Percentiles rank a stretch among this genome's conserved stretches.
phyloP scores from a whole-genome alignment of 2,888 invertebrate genomes.

The Drosophila neotestacea region DNA sequence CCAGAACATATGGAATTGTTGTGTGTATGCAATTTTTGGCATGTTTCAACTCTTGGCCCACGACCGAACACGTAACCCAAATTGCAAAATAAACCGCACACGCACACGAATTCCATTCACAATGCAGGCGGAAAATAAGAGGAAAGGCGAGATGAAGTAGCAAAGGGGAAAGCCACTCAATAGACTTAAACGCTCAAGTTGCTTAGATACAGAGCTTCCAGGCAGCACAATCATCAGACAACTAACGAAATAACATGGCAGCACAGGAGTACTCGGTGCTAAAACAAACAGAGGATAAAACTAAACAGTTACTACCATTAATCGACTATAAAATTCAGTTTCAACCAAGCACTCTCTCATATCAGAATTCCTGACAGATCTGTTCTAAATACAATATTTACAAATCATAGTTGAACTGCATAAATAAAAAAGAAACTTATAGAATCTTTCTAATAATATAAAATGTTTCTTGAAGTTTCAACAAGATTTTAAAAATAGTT shows the following conservation, averaged over 20 bases:
- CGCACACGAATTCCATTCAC: slow-evolving; percentile 30
- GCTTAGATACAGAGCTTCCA: slow-evolving; percentile 32
- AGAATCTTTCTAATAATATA: too few species aligned
- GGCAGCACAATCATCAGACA: slow-evolving; percentile 21
- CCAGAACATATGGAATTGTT: slow-evolving; percentile 62
- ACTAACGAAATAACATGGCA: slow-evolving; percentile 19
- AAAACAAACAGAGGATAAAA: slow-evolving; percentile 23
- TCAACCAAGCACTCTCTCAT: background rate
- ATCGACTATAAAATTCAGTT: background rate
- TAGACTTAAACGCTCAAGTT: slow-evolving; percentile 66
- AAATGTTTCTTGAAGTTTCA: too few species aligned
- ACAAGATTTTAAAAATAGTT: too few species aligned
- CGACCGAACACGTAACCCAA: slow-evolving; percentile 74
- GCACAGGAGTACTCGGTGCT: slow-evolving; percentile 18
- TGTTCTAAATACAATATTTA: too few species aligned
- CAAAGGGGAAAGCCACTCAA: slow-evolving; percentile 48
- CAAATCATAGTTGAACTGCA: too few species aligned
- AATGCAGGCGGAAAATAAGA: background rate
- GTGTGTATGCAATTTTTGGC: slow-evolving; percentile 57
- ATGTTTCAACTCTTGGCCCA: slow-evolving; percentile 57
- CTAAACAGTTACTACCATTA: background rate
- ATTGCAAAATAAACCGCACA: slow-evolving; percentile 76
- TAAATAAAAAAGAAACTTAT: too few species aligned
- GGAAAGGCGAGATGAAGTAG: background rate
- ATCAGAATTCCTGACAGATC: background rate